phyloP scores from a whole-genome alignment of 1,140 invertebrate species.

The Leptinotarsa lineolata region DNA sequence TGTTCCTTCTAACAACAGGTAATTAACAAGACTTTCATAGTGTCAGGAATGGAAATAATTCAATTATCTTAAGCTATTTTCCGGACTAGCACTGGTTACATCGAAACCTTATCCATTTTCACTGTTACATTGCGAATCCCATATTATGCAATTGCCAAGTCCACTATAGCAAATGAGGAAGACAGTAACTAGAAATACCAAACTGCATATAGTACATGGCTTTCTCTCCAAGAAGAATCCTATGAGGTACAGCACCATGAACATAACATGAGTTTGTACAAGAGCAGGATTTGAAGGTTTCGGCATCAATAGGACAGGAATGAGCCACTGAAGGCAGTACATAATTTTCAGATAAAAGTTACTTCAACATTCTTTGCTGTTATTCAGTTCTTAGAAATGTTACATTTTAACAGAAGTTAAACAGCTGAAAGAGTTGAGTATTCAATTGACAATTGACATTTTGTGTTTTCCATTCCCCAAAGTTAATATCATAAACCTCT shows the following conservation, averaged over 20 bases:
- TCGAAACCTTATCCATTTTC: conserved; percentile 58
- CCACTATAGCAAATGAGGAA: conserved; percentile 95
- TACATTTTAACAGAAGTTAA: no score
- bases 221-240: conserved; percentile 94
- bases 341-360: conserved; percentile 61
- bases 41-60: conserved; percentile 12
- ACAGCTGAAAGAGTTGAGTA: no score
- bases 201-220: conserved; percentile 94
- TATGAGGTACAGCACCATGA: conserved; percentile 91
- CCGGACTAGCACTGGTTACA: neutral
- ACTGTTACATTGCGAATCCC: conserved; percentile 78
- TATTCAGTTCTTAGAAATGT: neutral
- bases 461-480: no score
- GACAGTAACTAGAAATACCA: conserved; percentile 90
- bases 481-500: no score
- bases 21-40: conserved; percentile 4
- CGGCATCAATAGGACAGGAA: conserved; percentile 94
- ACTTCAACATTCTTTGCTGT: conserved; percentile 30
- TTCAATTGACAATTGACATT: no score
- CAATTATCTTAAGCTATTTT: conserved; percentile 16
- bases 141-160: conserved; percentile 91
- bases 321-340: conserved; percentile 98
- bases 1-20: conserved; percentile 8
- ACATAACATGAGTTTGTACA: conserved; percentile 95
- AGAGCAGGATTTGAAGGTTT: conserved; percentile 94